Evolutionary conservation across 2,113 vertebrate genomes (phyloP).

Genomic region (Diadophis punctatus): DNA sequence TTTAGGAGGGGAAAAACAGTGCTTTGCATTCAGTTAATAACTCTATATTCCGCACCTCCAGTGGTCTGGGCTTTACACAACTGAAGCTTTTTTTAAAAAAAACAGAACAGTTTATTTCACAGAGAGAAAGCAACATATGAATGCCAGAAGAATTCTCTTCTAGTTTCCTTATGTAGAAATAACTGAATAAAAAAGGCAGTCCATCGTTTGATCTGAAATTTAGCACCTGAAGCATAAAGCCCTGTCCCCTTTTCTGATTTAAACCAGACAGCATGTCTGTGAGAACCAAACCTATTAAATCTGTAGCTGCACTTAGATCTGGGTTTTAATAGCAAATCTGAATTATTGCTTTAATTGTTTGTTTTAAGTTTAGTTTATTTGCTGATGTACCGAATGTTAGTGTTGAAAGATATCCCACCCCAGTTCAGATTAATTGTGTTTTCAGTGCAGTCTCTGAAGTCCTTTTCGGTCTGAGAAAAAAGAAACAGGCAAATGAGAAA

Average conservation of each 20-base stretch:
- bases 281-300: not conserved
- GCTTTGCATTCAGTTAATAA: not conserved
- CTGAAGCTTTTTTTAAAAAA: not conserved
- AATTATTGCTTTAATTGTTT: not conserved
- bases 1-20: not conserved
- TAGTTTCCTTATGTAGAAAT: not conserved
- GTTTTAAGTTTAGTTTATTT: not conserved
- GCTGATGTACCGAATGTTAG: not conserved
- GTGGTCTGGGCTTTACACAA: not conserved
- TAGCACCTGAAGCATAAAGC: not conserved
- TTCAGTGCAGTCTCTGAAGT: not conserved
- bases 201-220: not conserved
- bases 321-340: not conserved
- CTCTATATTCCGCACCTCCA: not conserved
- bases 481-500: not conserved
- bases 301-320: not conserved
- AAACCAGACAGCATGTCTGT: not conserved
- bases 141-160: not conserved
- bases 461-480: not conserved
- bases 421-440: not conserved
- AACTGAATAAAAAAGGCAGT: not conserved
- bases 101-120: not conserved
- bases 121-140: not conserved
- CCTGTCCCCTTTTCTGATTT: not conserved
- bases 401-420: not conserved